Evolutionary conservation across 2,113 vertebrate species (phyloP).

Genomic region (Charina bottae): DNA sequence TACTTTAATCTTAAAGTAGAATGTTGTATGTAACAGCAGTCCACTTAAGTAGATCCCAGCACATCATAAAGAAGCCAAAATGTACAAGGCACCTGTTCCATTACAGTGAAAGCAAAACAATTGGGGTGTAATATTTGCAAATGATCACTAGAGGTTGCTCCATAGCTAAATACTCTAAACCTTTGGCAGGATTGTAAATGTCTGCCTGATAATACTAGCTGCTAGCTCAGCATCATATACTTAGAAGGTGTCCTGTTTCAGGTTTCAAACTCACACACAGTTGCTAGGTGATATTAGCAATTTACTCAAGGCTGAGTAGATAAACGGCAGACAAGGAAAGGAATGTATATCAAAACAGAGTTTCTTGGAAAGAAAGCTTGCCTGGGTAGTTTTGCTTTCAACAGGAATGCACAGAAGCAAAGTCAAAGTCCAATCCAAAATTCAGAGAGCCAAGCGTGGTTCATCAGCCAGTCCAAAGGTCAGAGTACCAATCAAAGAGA

Average conservation of each 20-base stretch:
- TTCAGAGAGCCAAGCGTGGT: not conserved
- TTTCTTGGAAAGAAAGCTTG: not conserved
- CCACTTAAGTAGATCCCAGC: not conserved
- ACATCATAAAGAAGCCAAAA: not conserved
- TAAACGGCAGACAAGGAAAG: not conserved
- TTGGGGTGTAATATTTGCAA: slow-evolving; percentile 33
- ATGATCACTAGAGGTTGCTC: slow-evolving; percentile 65
- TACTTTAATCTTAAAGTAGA: not conserved
- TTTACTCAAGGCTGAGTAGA: not conserved
- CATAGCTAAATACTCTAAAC: not conserved
- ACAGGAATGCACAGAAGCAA: not conserved
- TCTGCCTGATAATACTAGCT: not conserved
- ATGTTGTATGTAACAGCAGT: not conserved
- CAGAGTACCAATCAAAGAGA: too few species aligned
- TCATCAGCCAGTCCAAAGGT: not conserved
- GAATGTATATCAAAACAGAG: not conserved
- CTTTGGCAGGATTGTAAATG: not conserved
- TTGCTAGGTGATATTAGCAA: not conserved
- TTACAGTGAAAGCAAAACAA: not conserved
- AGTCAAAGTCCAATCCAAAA: not conserved
- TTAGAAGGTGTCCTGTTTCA: not conserved
- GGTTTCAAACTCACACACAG: not conserved
- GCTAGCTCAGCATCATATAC: not conserved
- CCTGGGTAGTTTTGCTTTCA: not conserved
- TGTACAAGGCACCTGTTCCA: rapidly evolving